Evolutionary conservation across 2,888 invertebrate species (phyloP).

Genomic region (Cheilosia pagana): DNA sequence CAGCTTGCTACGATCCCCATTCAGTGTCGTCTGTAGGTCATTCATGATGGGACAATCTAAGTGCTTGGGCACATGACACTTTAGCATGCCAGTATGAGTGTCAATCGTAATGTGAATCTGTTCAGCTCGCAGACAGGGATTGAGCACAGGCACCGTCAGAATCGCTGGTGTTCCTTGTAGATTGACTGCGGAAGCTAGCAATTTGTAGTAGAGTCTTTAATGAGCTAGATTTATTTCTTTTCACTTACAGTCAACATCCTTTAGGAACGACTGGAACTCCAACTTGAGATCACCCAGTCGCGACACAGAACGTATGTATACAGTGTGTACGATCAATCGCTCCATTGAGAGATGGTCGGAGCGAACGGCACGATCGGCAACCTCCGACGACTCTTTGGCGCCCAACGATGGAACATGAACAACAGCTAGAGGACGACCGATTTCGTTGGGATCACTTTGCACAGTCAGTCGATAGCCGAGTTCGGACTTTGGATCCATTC

Average conservation of each 20-base stretch:
- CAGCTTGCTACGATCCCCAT: constrained; percentile 88
- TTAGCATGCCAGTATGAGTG: constrained; percentile 95
- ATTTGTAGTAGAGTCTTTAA: constrained; percentile 13
- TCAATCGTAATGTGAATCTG: constrained; percentile 96
- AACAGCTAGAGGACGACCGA: constrained; percentile 89
- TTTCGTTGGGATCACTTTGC: constrained; percentile 93
- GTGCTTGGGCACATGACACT: constrained; percentile 96
- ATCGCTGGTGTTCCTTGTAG: constrained; percentile 96
- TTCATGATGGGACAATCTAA: constrained; percentile 90
- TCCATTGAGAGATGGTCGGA: constrained; percentile 98
- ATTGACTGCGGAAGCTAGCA: constrained; percentile 86
- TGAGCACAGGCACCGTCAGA: constrained; percentile 93
- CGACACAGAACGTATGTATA: constrained; percentile 95
- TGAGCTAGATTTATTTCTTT: too few species aligned
- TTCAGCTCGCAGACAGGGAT: constrained; percentile 95
- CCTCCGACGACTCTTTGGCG: constrained; percentile 85
- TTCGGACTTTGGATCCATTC: constrained; percentile 90
- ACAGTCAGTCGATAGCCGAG: constrained; percentile 94
- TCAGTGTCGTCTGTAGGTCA: constrained; percentile 92
- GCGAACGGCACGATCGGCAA: constrained; percentile 90
- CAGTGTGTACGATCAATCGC: constrained; percentile 95
- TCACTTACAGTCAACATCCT: constrained; percentile 88
- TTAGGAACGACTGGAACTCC: constrained; percentile 84
- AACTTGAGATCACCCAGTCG: constrained; percentile 92
- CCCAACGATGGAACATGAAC: constrained; percentile 86